Evolutionary conservation across 2,113 vertebrate species (phyloP), one percentile per base, ranked within the genome.

Genomic region (Natator depressus): DNA sequence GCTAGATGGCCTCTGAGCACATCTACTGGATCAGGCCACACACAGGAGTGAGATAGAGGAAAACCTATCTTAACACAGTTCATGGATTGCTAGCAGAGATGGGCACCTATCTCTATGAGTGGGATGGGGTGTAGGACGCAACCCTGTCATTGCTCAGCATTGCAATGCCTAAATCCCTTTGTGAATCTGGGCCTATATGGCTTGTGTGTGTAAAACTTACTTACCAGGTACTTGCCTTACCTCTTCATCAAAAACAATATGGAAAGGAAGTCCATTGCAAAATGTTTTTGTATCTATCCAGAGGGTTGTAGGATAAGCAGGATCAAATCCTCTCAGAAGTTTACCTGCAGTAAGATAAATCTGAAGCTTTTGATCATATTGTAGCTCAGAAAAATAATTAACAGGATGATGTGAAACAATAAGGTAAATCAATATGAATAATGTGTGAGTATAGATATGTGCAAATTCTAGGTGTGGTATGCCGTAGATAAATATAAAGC

Each of bases 211-310:
- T 17, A 9, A 69, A 84, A 87, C 6, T n/a, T 9, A 72, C 59
- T 94, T 85, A 54, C 47, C 72, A 46, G 27, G 6, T 4, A 24
- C 35, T 84, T 80, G 5, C 88, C 97, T 92, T 98, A 98, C 98
- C 98, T 98, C 98, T 97, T 98, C 98, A 91, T 99, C 98, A 94
- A 99, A 99, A 88, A 99, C 98, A 94, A 99, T 96, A 86, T 99
- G 98, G 80, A 98, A 99, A 91, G 98, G 98, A 89, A 99, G 98
- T 79, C 97, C 98, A 81, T 98, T 98, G 96, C 98, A 99, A 95
- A 99, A 98, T 0, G 98, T 98, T 96, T 98, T 98, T 54, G 98
- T 93, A 86, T 99, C 98, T 69, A 99, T 97, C 96, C 98, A 98
- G 31, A 99, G 98, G 20, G 83, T 97, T 69, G 98, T 98, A 50